Evolutionary conservation across 2,113 vertebrate species (phyloP), one percentile per base, ranked within the genome.

Genomic region (Upupa epops): DNA sequence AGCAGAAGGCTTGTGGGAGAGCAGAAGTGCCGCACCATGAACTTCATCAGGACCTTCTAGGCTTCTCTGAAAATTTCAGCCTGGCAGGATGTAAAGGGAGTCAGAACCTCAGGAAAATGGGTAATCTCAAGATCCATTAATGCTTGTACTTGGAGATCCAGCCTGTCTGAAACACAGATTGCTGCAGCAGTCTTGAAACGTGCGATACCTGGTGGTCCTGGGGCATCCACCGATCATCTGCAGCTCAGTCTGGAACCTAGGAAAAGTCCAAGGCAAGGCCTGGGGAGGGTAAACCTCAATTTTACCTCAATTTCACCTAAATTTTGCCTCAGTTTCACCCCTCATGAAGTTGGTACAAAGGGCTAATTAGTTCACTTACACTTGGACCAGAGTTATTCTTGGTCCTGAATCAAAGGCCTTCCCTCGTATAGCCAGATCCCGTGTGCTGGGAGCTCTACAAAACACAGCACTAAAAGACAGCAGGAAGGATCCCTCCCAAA

Each of bases 11-110:
- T 54, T 5, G 36, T 4, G 16, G 59, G 42, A 45, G 14, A 58
- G 31, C 48, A 13, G 16, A 37, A 37, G 36, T 22, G 40, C 31
- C 2, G 17, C 1, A 2, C 28, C 4, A 0, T 8, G 18, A 45
- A 16, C 29, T 68, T 61, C n/a, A 5, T 5, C 69, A 31, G 72
- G 73, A 18, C n/a, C 12, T 31, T 3, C 18, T 0, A 0, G 46
- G 25, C 36, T 34, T 36, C 68, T 54, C 59, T 13, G 28, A 15
- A 69, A 61, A 54, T 34, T 64, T 73, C 54, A 13, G 61, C 49
- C 83, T 65, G 63, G 59, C 36, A 85, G 61, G 54, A 20, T 5
- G 61, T 13, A 31, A 51, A 80, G 46, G 59, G 51, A 72, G 19
- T 6, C 45, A 59, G 40, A 42, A 11, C 40, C 40, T 42, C 40